A percentile compares a stretch with the other conserved stretches of the same genome.
Conservation (phyloP, 2,113 vertebrate genomes). For the Pipa parva region DNA sequence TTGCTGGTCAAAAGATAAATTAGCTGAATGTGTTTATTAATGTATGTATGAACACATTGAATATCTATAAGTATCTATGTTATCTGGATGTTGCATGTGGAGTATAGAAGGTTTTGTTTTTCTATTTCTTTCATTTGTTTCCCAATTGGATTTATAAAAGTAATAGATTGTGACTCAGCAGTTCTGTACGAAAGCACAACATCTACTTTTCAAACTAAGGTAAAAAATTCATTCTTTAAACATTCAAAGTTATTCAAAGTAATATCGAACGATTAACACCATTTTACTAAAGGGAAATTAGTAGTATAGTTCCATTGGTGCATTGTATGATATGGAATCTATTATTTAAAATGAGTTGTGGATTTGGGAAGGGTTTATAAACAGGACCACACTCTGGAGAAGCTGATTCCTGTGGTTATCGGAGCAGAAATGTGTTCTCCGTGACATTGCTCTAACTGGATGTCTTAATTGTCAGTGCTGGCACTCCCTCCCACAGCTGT, state of each 20-base stretch:
- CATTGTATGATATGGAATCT: conserved; percentile 15
- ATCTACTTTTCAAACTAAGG: too few relatives aligned
- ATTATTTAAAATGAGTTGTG: conserved; percentile 14
- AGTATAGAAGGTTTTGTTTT: not conserved
- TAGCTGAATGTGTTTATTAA: too few relatives aligned
- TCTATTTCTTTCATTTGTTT: not conserved
- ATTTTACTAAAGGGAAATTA: conserved; percentile 14
- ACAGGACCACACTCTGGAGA: too few relatives aligned
- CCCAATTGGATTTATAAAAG: not conserved
- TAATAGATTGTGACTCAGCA: not conserved
- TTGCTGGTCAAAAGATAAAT: conserved; percentile 1
- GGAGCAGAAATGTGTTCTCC: too few relatives aligned
- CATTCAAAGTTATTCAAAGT: not conserved
- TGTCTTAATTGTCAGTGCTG: too few relatives aligned
- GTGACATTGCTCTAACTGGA: too few relatives aligned
- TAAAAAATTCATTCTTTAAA: not conserved
- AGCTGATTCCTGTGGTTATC: too few relatives aligned
- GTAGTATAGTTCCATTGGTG: conserved; percentile 8
- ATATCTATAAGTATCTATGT: too few relatives aligned
- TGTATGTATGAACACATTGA: too few relatives aligned
- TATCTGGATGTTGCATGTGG: too few relatives aligned
- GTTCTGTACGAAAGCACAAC: not conserved
- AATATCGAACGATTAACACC: conserved; percentile 9
- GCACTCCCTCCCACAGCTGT: too few relatives aligned
- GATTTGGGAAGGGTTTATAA: too few relatives aligned